Conservation (phyloP, 1,140 invertebrate species). For the Pollicipes pollicipes region DNA sequence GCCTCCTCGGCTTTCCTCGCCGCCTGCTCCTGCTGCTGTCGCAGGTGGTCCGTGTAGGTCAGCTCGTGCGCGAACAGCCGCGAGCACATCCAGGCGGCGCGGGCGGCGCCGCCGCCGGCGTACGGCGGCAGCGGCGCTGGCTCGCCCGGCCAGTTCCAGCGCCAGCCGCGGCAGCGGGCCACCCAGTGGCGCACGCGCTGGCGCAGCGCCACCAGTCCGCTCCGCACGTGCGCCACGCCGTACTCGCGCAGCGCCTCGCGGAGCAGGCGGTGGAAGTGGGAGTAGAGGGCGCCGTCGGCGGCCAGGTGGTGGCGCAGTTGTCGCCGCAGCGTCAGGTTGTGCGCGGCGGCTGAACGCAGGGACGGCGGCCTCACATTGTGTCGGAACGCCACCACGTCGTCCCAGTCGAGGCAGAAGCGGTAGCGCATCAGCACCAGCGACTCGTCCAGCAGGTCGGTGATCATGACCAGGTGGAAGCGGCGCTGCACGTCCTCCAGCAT, state of each 20-base stretch:
- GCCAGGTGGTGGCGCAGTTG: constrained; percentile 15
- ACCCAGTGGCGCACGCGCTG: background rate
- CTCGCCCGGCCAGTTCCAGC: background rate
- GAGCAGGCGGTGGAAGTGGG: constrained; percentile 12
- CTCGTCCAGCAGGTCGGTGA: constrained; percentile 34
- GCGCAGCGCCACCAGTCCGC: background rate
- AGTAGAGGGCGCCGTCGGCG: constrained; percentile 15
- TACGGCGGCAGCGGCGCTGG: background rate
- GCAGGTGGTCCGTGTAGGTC: background rate
- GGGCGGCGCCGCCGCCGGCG: too few species aligned
- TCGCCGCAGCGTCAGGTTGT: constrained; percentile 10
- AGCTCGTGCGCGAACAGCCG: background rate
- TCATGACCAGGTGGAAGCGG: constrained; percentile 33
- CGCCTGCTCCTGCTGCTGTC: background rate
- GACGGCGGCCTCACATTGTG: constrained; percentile 23
- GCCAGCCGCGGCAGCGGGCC: background rate
- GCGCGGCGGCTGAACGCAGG: constrained; percentile 12
- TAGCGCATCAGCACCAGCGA: constrained; percentile 32
- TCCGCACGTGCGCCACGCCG: background rate
- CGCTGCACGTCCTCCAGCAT: constrained; percentile 2
- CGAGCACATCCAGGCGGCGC: background rate
- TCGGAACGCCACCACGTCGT: constrained; percentile 28
- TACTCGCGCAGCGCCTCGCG: background rate
- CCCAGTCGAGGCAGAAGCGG: constrained; percentile 30
- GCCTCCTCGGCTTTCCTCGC: too few species aligned